Base-by-base conservation (phyloP, 2,888 invertebrate genomes). In the Rotaria macrura region DNA sequence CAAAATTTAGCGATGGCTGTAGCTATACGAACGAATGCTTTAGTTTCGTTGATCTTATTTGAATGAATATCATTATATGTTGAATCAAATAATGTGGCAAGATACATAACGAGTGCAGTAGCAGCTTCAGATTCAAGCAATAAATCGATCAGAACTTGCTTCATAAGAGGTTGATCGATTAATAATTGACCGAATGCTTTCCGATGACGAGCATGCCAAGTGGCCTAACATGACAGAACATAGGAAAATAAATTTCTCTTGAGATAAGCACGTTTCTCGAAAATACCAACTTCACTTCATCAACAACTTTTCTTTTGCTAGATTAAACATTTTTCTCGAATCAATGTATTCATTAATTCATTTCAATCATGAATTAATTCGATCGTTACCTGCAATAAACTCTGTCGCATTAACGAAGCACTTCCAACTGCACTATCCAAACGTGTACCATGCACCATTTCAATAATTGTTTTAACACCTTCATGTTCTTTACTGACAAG, bases 111-210 rank as follows among this genome's bases (percentile, higher is more conserved):
- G 14, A 79, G n/a, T 79, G 79, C 12, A 23, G 79, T 79, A 43
- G 79, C 79, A 43, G 79, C 79, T 43, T 79, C 79, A n/a, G 43
- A 43, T 43, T 79, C 79, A 25, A 79, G n/a, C 25, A 79, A 43
- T 43, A 79, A 79, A 79, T 79, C 79, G n/a, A 43, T 14, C 3
- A 79, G n/a, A 43, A 79, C 79, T 14, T 43, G 40, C n/a, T 79
- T 79, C 79, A 79, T 79, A 23, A 79, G 43, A 43, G 79, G n/a
- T 9, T 79, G 79, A 12, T 79, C 43, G 1, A 79, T 79, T 43
- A 79, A 79, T 43, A 43, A 43, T 79, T n/a, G 40, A n/a, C 79
- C 79, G n/a, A 79, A 79, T 79, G 25, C 79, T 79, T 79, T 79
- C 43, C 79, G 79, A 79, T 79, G 43, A 25, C n/a, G 40, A 10